Conservation (phyloP, 2,113 vertebrate species). For the Rhadina sibilatrix region DNA sequence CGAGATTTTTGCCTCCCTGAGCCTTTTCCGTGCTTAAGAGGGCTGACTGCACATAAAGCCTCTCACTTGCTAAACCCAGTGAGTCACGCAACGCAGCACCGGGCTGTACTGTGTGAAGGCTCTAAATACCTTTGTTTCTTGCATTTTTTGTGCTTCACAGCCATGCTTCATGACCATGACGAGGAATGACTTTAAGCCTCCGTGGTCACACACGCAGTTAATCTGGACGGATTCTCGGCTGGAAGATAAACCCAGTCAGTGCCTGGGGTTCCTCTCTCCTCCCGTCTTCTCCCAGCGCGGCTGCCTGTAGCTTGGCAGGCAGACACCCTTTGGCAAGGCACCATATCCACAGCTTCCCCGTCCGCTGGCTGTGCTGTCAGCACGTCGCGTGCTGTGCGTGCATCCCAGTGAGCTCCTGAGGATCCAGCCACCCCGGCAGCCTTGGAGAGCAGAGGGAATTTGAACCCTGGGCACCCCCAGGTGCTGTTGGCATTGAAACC, state of each 20-base stretch:
- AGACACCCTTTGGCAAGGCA: background rate
- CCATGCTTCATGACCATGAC: background rate
- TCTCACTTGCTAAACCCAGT: background rate
- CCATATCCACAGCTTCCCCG: background rate
- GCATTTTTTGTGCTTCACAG: background rate
- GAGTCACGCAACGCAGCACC: fast-evolving
- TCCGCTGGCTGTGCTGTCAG: background rate
- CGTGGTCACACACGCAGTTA: background rate
- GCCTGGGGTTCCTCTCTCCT: background rate
- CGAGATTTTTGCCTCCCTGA: background rate
- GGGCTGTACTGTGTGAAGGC: background rate
- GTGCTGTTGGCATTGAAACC: background rate
- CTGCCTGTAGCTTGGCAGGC: background rate
- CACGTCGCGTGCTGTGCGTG: fast-evolving
- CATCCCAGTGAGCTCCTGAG: background rate
- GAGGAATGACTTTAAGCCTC: background rate
- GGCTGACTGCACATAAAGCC: background rate
- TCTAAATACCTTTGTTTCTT: background rate
- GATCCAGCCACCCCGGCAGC: fast-evolving
- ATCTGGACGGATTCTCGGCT: background rate
- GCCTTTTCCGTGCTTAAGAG: background rate
- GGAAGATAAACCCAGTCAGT: background rate
- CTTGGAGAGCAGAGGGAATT: background rate
- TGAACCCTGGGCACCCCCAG: fast-evolving
- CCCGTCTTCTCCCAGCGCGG: fast-evolving